Evolutionary conservation across 2,113 vertebrate species (phyloP), one percentile per base, ranked within the genome.

Genomic region (Platichthys flesus): DNA sequence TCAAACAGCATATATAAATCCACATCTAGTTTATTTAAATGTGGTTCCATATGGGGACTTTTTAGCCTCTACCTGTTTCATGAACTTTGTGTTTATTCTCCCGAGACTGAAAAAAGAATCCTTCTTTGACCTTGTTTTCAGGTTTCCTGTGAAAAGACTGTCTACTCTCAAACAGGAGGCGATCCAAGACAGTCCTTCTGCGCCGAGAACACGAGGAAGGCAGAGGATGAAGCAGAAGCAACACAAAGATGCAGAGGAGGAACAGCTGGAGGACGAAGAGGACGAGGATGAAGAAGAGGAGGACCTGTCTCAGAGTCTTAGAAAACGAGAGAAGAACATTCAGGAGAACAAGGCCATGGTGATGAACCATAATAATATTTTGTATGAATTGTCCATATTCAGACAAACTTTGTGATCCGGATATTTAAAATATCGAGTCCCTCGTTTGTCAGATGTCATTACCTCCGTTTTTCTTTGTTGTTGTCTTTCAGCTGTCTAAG

Each of bases 301-400:
- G 16, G 91, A 91, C 9, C 88, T 95, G 40, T 94, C 94, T 35
- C 91, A 89, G 49, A 88, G 89, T 64, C 90, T 95, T n/a, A 95
- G 89, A 0, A 98, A 96, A 78, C 93, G 97, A 85, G 94, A 96
- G 78, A 94, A 96, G 88, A 99, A 99, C 91, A 98, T 99, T 83
- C 94, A 96, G 87, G 97, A 99, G 93, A 99, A 99, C 93, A 99
- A 99, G 89, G 97, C 96, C 67, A 95, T 99, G 97, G 98, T 99
- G 91, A 54, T 21, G 2, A 62, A 55, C 52, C 9, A 9, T 57
- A 9, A 28, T 18, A 26, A 2, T 9, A n/a, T 14, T 60, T 13
- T 14, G 7, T 20, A 14, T 40, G 72, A 37, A 37, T 55, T 57
- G 3, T 45, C 13, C 5, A 73, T 6, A 26, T 67, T 77, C 13